These are phyloP conservation scores for Rutilus rutilus DNA, from an alignment of 2,113 vertebrate genomes.

Conservation along the genomic window DNA sequence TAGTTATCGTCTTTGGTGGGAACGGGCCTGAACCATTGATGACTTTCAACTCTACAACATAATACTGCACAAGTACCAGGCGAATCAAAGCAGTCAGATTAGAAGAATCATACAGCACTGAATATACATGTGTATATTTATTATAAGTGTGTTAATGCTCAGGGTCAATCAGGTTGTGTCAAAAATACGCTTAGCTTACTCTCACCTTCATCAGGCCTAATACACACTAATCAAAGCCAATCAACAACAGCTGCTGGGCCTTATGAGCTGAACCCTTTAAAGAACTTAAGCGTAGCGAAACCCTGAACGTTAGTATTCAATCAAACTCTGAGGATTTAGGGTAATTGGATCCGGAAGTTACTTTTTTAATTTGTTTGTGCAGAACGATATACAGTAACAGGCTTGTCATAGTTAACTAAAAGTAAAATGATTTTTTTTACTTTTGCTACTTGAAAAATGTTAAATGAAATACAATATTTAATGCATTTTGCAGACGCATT, in stretches of 20 bases:
- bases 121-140: neutral
- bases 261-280: slow-evolving; percentile 2
- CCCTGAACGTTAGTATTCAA: neutral
- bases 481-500: too few species aligned
- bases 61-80: neutral
- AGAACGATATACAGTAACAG: neutral
- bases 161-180: neutral
- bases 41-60: neutral
- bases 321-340: neutral
- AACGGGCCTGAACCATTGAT: neutral
- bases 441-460: neutral
- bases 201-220: slow-evolving; percentile 22
- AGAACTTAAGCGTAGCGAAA: slow-evolving; percentile 24
- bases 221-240: slow-evolving; percentile 10
- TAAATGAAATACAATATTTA: too few species aligned
- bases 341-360: neutral
- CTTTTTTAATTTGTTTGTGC: neutral
- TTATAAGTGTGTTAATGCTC: neutral
- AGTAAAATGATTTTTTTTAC: neutral
- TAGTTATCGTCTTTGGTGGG: too few species aligned
- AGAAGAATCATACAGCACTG: neutral
- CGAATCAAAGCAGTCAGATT: neutral
- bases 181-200: neutral
- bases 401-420: neutral
- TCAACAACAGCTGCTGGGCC: slow-evolving; percentile 1